A percentile compares a stretch with the other conserved stretches of the same genome.
Conservation (phyloP, 2,888 invertebrate genomes). For the Cephus runcator region DNA sequence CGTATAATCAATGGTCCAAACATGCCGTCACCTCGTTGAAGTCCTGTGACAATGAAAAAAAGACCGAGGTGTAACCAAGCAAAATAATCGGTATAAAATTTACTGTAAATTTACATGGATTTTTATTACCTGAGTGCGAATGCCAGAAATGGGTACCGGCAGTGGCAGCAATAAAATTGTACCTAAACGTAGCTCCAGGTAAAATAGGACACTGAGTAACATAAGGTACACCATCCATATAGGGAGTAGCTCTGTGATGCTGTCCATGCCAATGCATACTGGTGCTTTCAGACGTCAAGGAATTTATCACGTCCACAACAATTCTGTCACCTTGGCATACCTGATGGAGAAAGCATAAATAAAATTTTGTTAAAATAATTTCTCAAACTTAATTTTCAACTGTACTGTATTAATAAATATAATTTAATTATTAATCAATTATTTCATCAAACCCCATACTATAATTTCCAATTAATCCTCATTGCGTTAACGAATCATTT, state of each 20-base stretch:
- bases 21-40: constrained; percentile 88
- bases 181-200: constrained; percentile 80
- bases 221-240: constrained; percentile 90
- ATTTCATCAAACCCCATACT: no score
- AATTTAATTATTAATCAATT: no score
- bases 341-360: constrained; percentile 60
- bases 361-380: background rate
- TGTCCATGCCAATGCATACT: constrained; percentile 94
- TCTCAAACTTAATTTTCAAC: background rate
- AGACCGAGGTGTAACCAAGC: background rate
- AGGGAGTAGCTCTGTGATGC: constrained; percentile 81
- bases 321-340: constrained; percentile 88
- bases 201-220: constrained; percentile 87
- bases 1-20: constrained; percentile 83
- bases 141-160: constrained; percentile 90
- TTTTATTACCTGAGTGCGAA: constrained; percentile 71
- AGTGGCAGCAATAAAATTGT: constrained; percentile 78
- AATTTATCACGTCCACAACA: constrained; percentile 85
- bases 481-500: background rate
- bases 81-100: background rate
- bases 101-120: background rate
- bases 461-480: no score
- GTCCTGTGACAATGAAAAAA: constrained; percentile 69
- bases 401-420: no score
- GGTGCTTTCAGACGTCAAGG: constrained; percentile 82